Conservation (phyloP, 1,140 invertebrate genomes). For the Microplitis demolitor region DNA sequence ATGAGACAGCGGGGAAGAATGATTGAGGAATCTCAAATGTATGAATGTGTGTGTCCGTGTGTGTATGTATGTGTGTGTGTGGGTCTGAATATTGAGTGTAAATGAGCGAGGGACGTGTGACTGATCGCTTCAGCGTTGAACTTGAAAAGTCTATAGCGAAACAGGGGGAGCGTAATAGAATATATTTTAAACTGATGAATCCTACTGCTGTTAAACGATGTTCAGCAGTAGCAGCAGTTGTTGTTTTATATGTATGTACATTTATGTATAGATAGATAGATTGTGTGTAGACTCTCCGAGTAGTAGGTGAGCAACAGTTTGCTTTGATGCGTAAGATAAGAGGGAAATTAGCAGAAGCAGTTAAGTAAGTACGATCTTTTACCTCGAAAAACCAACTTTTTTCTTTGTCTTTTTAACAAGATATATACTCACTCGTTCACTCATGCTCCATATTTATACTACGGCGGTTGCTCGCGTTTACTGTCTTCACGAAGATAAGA, state of each 20-base stretch:
- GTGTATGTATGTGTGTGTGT: neutral
- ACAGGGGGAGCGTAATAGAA: neutral
- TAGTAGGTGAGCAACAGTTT: slow-evolving; percentile 11
- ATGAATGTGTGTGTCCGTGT: neutral
- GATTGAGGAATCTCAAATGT: neutral
- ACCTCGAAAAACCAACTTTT: too few species aligned
- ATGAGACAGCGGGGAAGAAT: neutral
- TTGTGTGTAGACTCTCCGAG: neutral
- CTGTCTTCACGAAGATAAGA: too few species aligned
- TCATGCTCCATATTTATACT: too few species aligned
- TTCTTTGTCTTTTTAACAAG: too few species aligned
- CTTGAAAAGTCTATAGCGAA: neutral
- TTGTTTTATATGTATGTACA: too few species aligned
- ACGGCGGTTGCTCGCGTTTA: too few species aligned
- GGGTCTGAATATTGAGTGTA: neutral
- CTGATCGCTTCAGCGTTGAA: slow-evolving; percentile 5
- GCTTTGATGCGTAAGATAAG: neutral
- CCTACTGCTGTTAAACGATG: neutral
- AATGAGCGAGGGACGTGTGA: slow-evolving; percentile 1
- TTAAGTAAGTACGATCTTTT: neutral
- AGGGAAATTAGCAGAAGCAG: neutral
- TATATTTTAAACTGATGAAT: slow-evolving; percentile 9
- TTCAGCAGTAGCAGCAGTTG: too few species aligned
- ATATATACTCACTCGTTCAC: too few species aligned
- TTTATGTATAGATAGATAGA: too few species aligned